Conservation (phyloP, 2,113 vertebrate genomes). For the Addax nasomaculatus region DNA sequence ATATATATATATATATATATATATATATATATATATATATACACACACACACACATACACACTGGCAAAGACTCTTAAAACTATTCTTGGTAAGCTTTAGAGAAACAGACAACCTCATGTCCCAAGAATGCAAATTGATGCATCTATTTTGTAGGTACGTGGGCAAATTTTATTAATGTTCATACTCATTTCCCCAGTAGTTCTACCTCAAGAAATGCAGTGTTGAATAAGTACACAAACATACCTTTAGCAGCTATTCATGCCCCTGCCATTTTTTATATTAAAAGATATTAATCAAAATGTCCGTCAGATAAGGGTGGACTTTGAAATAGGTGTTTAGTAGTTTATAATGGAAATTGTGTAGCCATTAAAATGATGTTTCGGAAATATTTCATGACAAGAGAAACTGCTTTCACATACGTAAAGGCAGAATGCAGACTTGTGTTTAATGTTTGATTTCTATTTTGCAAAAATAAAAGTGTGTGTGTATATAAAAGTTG, state of each 20-base stretch:
- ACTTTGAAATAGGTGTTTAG: neutral
- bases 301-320: neutral
- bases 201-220: neutral
- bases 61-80: neutral
- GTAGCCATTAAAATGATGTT: neutral
- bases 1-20: accelerated
- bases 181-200: neutral
- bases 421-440: neutral
- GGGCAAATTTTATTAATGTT: neutral
- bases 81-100: neutral
- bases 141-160: neutral
- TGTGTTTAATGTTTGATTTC: neutral
- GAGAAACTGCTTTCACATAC: neutral
- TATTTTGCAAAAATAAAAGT: neutral
- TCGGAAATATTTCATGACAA: neutral
- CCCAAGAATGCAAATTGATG: neutral
- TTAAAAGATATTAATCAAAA: neutral
- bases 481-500: neutral
- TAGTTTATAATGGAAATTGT: neutral
- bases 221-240: neutral
- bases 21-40: neutral
- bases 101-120: neutral
- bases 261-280: neutral
- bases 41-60: neutral
- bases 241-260: neutral